Base-by-base conservation (phyloP, 2,888 invertebrate genomes). In the Drosophila differens region DNA sequence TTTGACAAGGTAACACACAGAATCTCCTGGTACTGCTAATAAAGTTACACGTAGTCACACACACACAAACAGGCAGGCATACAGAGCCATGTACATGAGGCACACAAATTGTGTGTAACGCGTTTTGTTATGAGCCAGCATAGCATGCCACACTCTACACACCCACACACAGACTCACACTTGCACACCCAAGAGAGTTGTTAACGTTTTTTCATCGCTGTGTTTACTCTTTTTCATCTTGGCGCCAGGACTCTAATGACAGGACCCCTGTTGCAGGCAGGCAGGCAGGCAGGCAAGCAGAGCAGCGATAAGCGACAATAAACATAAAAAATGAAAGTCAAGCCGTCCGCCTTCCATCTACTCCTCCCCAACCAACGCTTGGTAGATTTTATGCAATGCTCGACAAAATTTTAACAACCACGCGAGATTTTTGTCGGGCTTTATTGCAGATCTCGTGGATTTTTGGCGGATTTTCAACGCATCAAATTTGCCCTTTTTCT, bases 211-310 rank as follows among this genome's bases (percentile, higher is more conserved):
- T 85, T 85, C 83, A 82, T 82, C 76, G 81, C 81, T 70, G 72
- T 90, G 90, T 86, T 88, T 85, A 86, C 85, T 86, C 85, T 86
- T 90, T 89, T 82, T 88, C 85, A 90, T 87, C 90, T 87, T 85
- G 80, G 75, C 85, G 66, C 72, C 76, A 70, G 62, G 77, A 87
- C 80, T 76, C 90, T 85, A 85, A 90, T 85, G 85, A 88, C 85
- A 85, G 87, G 70, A 76, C 69, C 76, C 80, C 72, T 28, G 63
- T 67, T 58, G 76, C 68, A 70, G 54, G 63, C 49, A 53, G 62
- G 63, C 74, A 19, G 41, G n/a, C 44, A 22, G 47, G 14, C 47
- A 41, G 55, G 35, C 51, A 41, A 47, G 35, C 51, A 41, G 66
- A 47, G 22, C 64, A 51, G 65, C 70, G 85, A 85, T 85, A 90